A percentile compares a stretch with the other conserved stretches of the same genome.
These are phyloP conservation scores for Patella depressa DNA, from an alignment of 2,888 invertebrate species.

Conservation along the genomic window DNA sequence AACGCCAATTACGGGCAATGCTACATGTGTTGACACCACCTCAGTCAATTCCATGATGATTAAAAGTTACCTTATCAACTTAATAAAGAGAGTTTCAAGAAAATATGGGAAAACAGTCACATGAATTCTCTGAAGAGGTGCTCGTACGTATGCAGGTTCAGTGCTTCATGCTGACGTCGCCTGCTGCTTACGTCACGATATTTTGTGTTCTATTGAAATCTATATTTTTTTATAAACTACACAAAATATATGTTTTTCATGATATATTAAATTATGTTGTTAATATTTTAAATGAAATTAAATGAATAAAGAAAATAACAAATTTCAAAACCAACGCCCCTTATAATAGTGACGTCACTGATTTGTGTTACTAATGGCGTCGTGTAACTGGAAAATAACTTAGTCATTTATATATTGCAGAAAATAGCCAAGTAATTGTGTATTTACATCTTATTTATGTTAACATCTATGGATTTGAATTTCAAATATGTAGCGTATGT, in stretches of 20 bases:
- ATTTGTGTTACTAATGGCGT: conserved; percentile 15
- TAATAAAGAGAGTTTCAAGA: conserved; percentile 28
- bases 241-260: no score
- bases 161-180: conserved; percentile 60
- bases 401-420: background rate
- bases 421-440: background rate
- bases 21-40: conserved; percentile 73
- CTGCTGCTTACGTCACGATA: conserved; percentile 56
- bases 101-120: conserved; percentile 51
- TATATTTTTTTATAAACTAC: background rate
- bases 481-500: no score
- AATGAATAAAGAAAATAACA: background rate
- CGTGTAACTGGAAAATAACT: background rate
- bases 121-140: background rate
- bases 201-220: conserved; percentile 29
- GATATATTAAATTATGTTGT: no score
- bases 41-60: conserved; percentile 64
- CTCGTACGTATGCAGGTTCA: conserved; percentile 3
- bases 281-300: no score
- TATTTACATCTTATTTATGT: no score
- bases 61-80: conserved; percentile 9
- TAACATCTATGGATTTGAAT: no score
- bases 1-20: conserved; percentile 77
- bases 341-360: conserved; percentile 29
- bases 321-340: conserved; percentile 1